A percentile compares a stretch with the other conserved stretches of the same genome.
These are phyloP conservation scores for Eonycteris spelaea DNA, from an alignment of 2,113 vertebrate genomes.

Conservation along the genomic window DNA sequence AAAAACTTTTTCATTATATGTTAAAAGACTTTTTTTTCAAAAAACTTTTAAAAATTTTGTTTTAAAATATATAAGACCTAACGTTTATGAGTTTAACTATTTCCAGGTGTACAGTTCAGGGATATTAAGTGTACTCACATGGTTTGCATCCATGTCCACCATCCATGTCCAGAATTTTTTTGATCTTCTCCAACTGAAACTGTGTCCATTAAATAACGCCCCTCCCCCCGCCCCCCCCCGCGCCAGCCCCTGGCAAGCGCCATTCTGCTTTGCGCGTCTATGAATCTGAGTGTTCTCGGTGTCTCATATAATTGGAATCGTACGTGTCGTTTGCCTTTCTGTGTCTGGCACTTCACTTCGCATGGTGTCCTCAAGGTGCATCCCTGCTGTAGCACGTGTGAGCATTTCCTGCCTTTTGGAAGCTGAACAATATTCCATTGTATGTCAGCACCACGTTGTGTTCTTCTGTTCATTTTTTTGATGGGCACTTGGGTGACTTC, in stretches of 20 bases:
- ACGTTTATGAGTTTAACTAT: background rate
- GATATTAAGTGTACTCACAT: background rate
- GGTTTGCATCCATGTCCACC: accelerated
- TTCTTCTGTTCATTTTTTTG: accelerated
- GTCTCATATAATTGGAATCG: background rate
- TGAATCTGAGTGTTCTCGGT: background rate
- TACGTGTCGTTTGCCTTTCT: background rate
- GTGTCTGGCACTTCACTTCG: background rate
- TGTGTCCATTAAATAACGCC: background rate
- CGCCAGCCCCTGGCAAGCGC: too few relatives aligned
- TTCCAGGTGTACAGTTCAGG: background rate
- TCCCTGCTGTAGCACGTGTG: background rate
- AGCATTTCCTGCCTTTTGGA: background rate
- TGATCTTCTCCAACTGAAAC: background rate
- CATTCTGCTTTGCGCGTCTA: background rate
- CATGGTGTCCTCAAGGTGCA: background rate
- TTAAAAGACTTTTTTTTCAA: background rate
- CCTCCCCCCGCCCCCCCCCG: accelerated
- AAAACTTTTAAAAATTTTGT: too few relatives aligned
- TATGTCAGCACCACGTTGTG: background rate
- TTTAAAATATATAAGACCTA: background rate
- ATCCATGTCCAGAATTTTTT: background rate
- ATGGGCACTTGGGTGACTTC: background rate
- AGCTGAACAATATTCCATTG: background rate
- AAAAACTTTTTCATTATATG: background rate